These are phyloP conservation scores for Microcebus lehilahytsara DNA, from an alignment of 2,113 vertebrate species.

Conservation along the genomic window DNA sequence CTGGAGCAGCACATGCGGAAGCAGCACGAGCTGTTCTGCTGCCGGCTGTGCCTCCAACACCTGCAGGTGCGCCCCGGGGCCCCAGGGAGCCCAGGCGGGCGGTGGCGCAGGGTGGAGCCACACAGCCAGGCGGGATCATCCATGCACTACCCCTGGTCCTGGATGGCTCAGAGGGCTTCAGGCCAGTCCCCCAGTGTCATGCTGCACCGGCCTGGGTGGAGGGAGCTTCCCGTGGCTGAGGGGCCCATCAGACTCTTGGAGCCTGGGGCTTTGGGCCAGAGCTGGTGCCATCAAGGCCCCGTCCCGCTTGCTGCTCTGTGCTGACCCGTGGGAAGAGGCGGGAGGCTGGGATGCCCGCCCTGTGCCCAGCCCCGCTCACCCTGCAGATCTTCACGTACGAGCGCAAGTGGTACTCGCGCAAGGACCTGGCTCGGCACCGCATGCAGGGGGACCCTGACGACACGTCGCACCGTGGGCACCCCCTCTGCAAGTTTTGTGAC, in stretches of 20 bases:
- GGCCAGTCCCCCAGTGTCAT: neutral
- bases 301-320: neutral
- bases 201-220: neutral
- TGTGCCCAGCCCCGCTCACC: neutral
- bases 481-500: conserved; percentile 97
- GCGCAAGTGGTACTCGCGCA: conserved; percentile 96
- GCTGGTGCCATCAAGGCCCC: neutral
- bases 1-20: conserved; percentile 98
- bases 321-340: accelerated
- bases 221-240: neutral
- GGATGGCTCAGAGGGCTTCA: neutral
- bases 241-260: neutral
- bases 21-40: conserved; percentile 97
- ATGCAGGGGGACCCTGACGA: conserved; percentile 96
- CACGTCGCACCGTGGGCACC: conserved; percentile 96
- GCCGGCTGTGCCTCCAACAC: conserved; percentile 95
- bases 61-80: conserved; percentile 87
- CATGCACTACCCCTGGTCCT: neutral
- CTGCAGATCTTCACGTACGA: conserved; percentile 94
- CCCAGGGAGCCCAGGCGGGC: neutral
- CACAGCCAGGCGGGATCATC: neutral
- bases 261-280: neutral
- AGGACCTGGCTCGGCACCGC: conserved; percentile 95
- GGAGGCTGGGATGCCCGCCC: neutral
- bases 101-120: too few species aligned